Conservation (phyloP, 1,140 invertebrate genomes). For the Eumeta japonica region DNA sequence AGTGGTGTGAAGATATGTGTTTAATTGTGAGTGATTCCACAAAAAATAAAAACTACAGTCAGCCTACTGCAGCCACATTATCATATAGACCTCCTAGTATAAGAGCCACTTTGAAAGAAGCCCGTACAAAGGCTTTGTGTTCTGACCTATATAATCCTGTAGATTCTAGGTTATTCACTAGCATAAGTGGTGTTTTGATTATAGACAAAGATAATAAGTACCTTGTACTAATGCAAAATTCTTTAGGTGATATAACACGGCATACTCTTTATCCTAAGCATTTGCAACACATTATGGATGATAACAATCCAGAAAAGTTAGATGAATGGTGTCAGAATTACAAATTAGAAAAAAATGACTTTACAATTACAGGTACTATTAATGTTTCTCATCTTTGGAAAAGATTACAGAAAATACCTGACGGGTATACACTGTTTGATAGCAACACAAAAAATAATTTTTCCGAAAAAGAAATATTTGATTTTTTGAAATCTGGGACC, state of each 20-base stretch:
- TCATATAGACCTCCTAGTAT: conserved; percentile 40
- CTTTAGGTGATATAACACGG: conserved; percentile 35
- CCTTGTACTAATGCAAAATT: conserved; percentile 35
- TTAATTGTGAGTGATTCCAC: conserved; percentile 29
- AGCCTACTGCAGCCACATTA: conserved; percentile 21
- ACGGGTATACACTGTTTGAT: conserved; percentile 17
- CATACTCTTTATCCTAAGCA: conserved; percentile 36
- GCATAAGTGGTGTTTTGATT: conserved; percentile 25
- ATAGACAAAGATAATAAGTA: conserved; percentile 27
- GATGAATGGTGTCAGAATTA: conserved; percentile 30
- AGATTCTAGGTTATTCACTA: conserved; percentile 21
- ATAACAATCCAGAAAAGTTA: conserved; percentile 26
- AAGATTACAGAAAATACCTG: conserved; percentile 26
- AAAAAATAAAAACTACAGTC: conserved; percentile 13
- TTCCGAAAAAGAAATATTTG: conserved; percentile 26
- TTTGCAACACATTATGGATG: conserved; percentile 27
- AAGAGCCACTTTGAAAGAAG: conserved; percentile 23
- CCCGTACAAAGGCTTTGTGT: conserved; percentile 26
- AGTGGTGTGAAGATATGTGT: conserved; percentile 46
- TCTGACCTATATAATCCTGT: conserved; percentile 31
- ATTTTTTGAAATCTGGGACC: conserved; percentile 32
- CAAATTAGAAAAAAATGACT: conserved; percentile 17
- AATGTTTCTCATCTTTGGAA: conserved; percentile 30
- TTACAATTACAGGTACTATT: conserved; percentile 25
- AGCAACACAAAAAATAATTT: conserved; percentile 14